phyloP scores from a whole-genome alignment of 2,888 invertebrate genomes.

The Sclerodermus sp. region DNA sequence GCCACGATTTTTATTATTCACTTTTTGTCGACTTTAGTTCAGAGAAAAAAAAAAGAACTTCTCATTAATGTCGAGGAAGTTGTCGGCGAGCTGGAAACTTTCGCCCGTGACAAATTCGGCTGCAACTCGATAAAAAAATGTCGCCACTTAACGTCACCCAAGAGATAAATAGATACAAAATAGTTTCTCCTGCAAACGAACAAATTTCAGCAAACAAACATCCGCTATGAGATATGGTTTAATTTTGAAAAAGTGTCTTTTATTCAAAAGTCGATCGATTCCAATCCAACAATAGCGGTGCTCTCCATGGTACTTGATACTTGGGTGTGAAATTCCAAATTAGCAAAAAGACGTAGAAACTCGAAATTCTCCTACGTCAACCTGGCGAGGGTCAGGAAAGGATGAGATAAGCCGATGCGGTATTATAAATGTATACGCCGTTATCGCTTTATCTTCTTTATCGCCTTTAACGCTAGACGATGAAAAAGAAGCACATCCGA shows the following conservation, averaged over 20 bases:
- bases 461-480: constrained; percentile 17
- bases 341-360: too few species aligned
- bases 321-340: too few species aligned
- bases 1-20: too few species aligned
- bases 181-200: constrained; percentile 8
- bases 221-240: too few species aligned
- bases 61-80: constrained; percentile 18
- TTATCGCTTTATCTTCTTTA: constrained; percentile 26
- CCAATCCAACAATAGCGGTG: too few species aligned
- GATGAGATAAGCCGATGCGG: constrained; percentile 22
- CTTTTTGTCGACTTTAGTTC: too few species aligned
- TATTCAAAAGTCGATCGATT: too few species aligned
- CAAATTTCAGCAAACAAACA: neutral
- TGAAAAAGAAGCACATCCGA: constrained; percentile 17
- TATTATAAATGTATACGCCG: constrained; percentile 31
- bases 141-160: constrained; percentile 19
- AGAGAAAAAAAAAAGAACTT: constrained; percentile 18
- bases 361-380: too few species aligned
- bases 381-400: too few species aligned
- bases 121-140: constrained; percentile 10
- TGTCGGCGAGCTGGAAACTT: neutral
- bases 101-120: neutral
- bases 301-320: too few species aligned
- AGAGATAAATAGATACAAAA: constrained; percentile 22
- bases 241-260: too few species aligned